These are phyloP conservation scores for Taenaris catops DNA, from an alignment of 2,888 invertebrate species.

Conservation along the genomic window DNA sequence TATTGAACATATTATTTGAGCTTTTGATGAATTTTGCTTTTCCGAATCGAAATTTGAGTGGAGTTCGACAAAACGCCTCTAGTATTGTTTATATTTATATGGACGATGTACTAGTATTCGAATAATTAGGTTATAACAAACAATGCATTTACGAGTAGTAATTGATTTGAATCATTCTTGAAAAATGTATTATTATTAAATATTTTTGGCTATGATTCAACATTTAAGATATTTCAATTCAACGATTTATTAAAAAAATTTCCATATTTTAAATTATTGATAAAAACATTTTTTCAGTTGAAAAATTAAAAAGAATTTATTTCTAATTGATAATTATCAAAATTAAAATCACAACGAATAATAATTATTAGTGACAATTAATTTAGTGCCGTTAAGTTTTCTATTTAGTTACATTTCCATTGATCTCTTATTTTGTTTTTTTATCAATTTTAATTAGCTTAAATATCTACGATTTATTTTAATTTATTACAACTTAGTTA, in stretches of 20 bases:
- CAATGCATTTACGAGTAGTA: slow-evolving; percentile 17
- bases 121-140: slow-evolving; percentile 8
- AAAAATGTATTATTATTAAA: too few relatives aligned
- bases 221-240: too few relatives aligned
- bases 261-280: too few relatives aligned
- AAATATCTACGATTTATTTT: slow-evolving; percentile 50
- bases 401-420: slow-evolving; percentile 61
- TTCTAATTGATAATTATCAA: too few relatives aligned
- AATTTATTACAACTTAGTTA: slow-evolving; percentile 53
- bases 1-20: slow-evolving; percentile 45
- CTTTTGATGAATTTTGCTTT: slow-evolving; percentile 54
- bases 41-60: slow-evolving; percentile 58
- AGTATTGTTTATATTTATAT: too few relatives aligned
- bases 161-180: too few relatives aligned
- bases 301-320: too few relatives aligned
- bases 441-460: slow-evolving; percentile 56
- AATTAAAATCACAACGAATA: slow-evolving; percentile 17
- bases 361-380: too few relatives aligned
- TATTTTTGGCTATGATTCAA: too few relatives aligned
- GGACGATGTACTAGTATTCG: too few relatives aligned
- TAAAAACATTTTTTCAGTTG: too few relatives aligned
- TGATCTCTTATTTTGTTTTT: slow-evolving; percentile 70
- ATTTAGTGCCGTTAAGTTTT: slow-evolving; percentile 67
- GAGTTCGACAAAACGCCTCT: slow-evolving; percentile 68
- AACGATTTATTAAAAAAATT: too few relatives aligned